Conservation (phyloP, 2,797 vertebrate genomes). For the Eutrigla gurnardus region DNA sequence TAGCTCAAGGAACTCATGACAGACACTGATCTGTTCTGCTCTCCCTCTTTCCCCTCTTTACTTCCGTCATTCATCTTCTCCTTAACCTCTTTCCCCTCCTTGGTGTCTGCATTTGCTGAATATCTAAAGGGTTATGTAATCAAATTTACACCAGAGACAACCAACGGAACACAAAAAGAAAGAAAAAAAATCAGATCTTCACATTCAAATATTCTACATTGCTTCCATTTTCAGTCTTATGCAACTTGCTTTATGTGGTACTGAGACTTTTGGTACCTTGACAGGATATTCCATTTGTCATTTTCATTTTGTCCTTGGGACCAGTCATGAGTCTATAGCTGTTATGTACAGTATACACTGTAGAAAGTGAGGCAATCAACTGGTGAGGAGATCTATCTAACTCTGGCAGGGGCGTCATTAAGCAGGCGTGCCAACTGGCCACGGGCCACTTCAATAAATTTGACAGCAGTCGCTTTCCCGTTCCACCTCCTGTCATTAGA, state of each 20-base stretch:
- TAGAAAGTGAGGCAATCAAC: slow-evolving; percentile 72
- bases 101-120: slow-evolving; percentile 81
- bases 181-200: slow-evolving; percentile 14
- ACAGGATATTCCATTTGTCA: slow-evolving; percentile 43
- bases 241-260: slow-evolving; percentile 18
- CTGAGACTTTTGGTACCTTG: slow-evolving; percentile 19
- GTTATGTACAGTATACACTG: slow-evolving; percentile 63
- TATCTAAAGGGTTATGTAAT: slow-evolving; percentile 75
- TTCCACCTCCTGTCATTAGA: slow-evolving; percentile 80
- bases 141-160: slow-evolving; percentile 56
- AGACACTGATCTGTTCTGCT: slow-evolving; percentile 88
- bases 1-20: slow-evolving; percentile 96
- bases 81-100: slow-evolving; percentile 81
- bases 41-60: slow-evolving; percentile 86
- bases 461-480: slow-evolving; percentile 76
- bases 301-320: slow-evolving; percentile 70
- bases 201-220: slow-evolving; percentile 2
- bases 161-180: slow-evolving; percentile 39
- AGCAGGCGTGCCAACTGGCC: slow-evolving; percentile 81
- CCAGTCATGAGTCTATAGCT: slow-evolving; percentile 49
- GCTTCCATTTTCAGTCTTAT: slow-evolving; percentile 5
- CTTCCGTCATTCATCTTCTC: slow-evolving; percentile 75
- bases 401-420: slow-evolving; percentile 74
- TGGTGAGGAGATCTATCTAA: slow-evolving; percentile 72
- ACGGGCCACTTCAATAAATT: slow-evolving; percentile 81